A percentile compares a stretch with the other conserved stretches of the same genome.
These are phyloP conservation scores for Boulengeromyrus knoepffleri DNA, from an alignment of 2,113 vertebrate species.

Conservation along the genomic window DNA sequence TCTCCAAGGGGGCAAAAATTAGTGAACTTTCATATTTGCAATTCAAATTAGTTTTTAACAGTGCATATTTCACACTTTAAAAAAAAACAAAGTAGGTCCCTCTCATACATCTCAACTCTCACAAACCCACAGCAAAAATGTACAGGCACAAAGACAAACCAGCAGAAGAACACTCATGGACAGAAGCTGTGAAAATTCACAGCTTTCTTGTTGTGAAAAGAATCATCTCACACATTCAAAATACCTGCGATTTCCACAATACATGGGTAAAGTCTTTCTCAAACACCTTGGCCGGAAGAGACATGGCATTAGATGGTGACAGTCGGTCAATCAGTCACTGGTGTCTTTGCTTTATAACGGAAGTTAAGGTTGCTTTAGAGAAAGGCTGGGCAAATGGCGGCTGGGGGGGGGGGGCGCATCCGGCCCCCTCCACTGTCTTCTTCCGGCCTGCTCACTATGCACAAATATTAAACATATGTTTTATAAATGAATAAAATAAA, in stretches of 20 bases:
- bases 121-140: not conserved
- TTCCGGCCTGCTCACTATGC: not conserved
- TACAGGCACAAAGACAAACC: not conserved
- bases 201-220: not conserved
- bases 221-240: not conserved
- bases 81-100: not conserved
- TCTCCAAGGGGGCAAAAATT: slow-evolving; percentile 9
- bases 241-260: not conserved
- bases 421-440: not conserved
- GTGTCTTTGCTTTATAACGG: not conserved
- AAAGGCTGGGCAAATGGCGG: not conserved
- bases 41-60: slow-evolving; percentile 18
- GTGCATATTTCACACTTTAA: slow-evolving; percentile 14
- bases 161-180: not conserved
- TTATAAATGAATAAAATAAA: not conserved
- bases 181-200: not conserved
- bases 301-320: not conserved
- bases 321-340: not conserved
- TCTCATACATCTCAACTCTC: not conserved
- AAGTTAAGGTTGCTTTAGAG: not conserved
- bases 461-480: not conserved
- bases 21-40: slow-evolving; percentile 16
- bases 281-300: not conserved
- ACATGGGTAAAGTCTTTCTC: not conserved
- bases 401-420: not conserved